Conservation (phyloP, 2,888 invertebrate genomes). For the Aporophyla nigra region DNA sequence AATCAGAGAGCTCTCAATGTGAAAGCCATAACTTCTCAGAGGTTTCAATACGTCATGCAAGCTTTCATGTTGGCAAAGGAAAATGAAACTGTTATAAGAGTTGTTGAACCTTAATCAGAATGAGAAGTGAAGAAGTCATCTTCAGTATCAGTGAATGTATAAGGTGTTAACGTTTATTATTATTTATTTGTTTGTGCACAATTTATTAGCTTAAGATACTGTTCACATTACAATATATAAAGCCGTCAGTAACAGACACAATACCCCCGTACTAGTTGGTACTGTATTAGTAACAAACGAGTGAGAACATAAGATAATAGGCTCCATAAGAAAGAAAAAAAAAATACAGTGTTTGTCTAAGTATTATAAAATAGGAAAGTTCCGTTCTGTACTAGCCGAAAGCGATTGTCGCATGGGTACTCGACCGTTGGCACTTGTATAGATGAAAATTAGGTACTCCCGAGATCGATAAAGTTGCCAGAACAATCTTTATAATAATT, state of each 20-base stretch:
- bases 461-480: too few species aligned
- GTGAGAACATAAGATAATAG: too few species aligned
- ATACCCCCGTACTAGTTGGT: too few species aligned
- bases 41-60: constrained; percentile 54
- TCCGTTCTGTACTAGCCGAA: not conserved
- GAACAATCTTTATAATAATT: too few species aligned
- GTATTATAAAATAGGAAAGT: not conserved
- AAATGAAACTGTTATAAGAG: constrained; percentile 42
- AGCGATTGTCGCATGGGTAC: not conserved
- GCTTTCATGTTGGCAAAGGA: constrained; percentile 45
- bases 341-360: not conserved
- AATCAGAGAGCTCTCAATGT: constrained; percentile 53
- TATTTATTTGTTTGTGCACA: too few species aligned
- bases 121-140: not conserved
- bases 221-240: too few species aligned
- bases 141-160: not conserved
- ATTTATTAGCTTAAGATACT: too few species aligned
- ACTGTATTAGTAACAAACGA: too few species aligned
- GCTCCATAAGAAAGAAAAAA: too few species aligned
- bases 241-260: too few species aligned
- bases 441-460: too few species aligned
- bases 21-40: constrained; percentile 36
- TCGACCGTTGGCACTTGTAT: not conserved
- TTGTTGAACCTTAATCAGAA: constrained; percentile 40
- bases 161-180: too few species aligned